phyloP scores from a whole-genome alignment of 2,113 vertebrate genomes.

The Bolborhynchus lineola region DNA sequence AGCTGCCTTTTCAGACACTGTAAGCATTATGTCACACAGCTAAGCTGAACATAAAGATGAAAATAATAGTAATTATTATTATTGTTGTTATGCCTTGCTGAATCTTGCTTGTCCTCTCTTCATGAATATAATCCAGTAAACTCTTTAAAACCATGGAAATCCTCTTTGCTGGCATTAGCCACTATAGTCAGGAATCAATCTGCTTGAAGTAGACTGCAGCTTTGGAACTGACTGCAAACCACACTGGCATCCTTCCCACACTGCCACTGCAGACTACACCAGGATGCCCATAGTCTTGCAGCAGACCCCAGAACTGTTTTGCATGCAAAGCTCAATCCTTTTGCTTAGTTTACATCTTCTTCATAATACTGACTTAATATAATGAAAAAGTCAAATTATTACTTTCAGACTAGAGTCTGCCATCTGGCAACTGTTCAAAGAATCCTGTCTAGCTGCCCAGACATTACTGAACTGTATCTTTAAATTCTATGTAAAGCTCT shows the following conservation, averaged over 20 bases:
- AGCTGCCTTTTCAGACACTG: not conserved
- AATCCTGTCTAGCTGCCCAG: not conserved
- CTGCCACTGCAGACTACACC: not conserved
- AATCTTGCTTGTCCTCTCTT: not conserved
- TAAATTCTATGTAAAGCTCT: not conserved
- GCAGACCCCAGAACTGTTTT: not conserved
- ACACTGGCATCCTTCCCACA: not conserved
- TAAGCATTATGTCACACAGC: not conserved
- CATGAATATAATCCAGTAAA: not conserved
- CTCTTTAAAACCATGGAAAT: not conserved
- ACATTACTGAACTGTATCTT: not conserved
- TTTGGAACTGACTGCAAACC: not conserved
- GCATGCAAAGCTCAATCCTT: not conserved
- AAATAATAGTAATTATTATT: not conserved
- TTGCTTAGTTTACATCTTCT: not conserved
- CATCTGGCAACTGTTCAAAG: not conserved
- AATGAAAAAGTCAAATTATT: not conserved
- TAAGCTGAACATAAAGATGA: not conserved
- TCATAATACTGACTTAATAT: not conserved
- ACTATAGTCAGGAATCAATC: not conserved
- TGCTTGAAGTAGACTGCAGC: not conserved
- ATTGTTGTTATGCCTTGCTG: not conserved
- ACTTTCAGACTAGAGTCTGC: not conserved
- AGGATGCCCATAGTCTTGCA: not conserved
- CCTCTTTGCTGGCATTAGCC: not conserved